phyloP scores from a whole-genome alignment of 2,797 vertebrate genomes.

The Arctocebus calabarensis region DNA sequence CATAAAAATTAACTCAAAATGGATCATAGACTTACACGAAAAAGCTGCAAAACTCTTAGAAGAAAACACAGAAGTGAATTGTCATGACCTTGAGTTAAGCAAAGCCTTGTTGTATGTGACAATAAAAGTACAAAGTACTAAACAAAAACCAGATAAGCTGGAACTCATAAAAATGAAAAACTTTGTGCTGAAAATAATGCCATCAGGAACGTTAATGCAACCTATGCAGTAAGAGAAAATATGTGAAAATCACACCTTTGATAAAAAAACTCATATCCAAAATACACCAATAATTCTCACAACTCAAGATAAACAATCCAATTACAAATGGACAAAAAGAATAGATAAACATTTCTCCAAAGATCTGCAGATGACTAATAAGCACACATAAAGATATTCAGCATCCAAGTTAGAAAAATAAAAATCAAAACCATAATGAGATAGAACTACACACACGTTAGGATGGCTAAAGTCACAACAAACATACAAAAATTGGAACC shows the following conservation, averaged over 20 bases:
- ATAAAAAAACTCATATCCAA: not conserved
- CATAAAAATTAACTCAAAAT: not conserved
- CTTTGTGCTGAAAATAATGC: not conserved
- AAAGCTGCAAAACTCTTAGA: not conserved
- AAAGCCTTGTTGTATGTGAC: not conserved
- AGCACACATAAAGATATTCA: not conserved
- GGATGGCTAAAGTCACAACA: not conserved
- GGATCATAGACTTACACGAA: not conserved
- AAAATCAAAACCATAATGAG: not conserved
- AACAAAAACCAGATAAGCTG: not conserved
- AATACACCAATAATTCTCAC: not conserved
- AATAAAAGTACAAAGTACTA: not conserved
- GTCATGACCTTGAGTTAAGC: not conserved
- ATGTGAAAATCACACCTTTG: not conserved
- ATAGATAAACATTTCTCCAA: not conserved
- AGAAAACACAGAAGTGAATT: not conserved
- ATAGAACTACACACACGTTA: not conserved
- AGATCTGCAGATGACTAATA: not conserved
- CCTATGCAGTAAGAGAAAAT: not conserved
- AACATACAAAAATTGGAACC: not conserved
- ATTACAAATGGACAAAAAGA: not conserved
- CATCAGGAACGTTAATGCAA: not conserved
- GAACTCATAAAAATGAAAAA: not conserved
- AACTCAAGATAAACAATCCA: not conserved
- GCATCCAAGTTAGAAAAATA: not conserved